Evolutionary conservation across 2,888 invertebrate species (phyloP).

Genomic region (Cyrtodaria siliqua): DNA sequence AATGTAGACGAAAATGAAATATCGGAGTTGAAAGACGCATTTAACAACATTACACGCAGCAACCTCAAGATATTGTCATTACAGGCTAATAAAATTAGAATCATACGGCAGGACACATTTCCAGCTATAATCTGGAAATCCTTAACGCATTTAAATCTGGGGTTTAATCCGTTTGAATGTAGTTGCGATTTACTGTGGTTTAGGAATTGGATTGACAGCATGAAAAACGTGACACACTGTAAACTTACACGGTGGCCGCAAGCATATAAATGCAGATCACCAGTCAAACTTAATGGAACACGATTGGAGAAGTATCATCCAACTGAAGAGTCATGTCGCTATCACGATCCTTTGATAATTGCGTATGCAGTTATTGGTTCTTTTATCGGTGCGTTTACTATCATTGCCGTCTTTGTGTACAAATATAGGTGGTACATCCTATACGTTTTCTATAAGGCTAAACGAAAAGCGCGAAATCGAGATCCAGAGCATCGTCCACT

Average conservation of each 20-base stretch:
- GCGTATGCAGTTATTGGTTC: background rate
- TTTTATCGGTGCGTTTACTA: background rate
- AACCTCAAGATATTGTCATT: too few relatives aligned
- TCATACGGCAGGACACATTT: background rate
- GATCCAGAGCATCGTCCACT: conserved; percentile 16
- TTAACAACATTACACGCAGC: background rate
- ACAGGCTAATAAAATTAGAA: background rate
- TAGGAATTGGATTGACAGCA: conserved; percentile 27
- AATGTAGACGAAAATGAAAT: conserved; percentile 25
- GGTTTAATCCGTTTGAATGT: conserved; percentile 50
- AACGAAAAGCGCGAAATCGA: background rate
- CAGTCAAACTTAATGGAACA: background rate
- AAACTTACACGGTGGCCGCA: conserved; percentile 23
- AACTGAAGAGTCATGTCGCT: conserved; percentile 18
- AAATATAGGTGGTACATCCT: conserved; percentile 37
- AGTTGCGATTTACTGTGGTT: conserved; percentile 49
- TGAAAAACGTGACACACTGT: conserved; percentile 5
- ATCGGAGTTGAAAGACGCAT: background rate
- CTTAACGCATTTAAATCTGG: conserved; percentile 11
- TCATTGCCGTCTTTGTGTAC: conserved; percentile 4
- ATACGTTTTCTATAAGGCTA: conserved; percentile 21
- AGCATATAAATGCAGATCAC: conserved; percentile 20
- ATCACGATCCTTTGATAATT: conserved; percentile 1
- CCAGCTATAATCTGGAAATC: background rate
- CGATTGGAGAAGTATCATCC: conserved; percentile 16